Evolutionary conservation across 1,140 invertebrate species (phyloP), one percentile per base, ranked within the genome.

Genomic region (Mamestra configurata): DNA sequence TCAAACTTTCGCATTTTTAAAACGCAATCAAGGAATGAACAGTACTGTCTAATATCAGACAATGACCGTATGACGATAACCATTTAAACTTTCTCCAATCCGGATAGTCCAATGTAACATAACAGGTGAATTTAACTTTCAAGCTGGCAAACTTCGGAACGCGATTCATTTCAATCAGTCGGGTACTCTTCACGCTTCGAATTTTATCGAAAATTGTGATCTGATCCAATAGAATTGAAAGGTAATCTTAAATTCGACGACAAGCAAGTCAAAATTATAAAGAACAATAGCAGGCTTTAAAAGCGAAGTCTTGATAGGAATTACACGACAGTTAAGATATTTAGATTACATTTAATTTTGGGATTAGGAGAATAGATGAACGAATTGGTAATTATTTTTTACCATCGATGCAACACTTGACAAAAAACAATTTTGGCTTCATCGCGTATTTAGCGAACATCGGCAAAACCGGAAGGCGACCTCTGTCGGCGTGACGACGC

Each of bases 181-280:
- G 20, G 40, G 27, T 68, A 18, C 40, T 35, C 22, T 61, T 68
- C 20, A 68, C 64, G 64, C 64, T 24, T 68, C 37, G 15, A 15
- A n/a, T 68, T 13, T 68, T 46, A 68, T 68, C 40, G 40, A 68
- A 46, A 68, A 46, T 68, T 68, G 37, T 68, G 40, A 68, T 46
- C 40, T 46, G 20, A n/a, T 46, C n/a, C 13, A 70, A 70, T 4
- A 27, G 22, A 46, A 49, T 70, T 70, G 22, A 64, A 64, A 18
- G 59, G 57, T 31, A 59, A 31, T 4, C 40, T 46, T 13, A 20
- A 37, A 5, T 40, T 40, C 7, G 4, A 66, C n/a, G n/a, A 37
- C 4, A 24, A 11, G 4, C 55, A 27, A 5, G 55, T 31, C n/a
- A n/a, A 49, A 1, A 49, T 49, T n/a, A n/a, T 49, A 49, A 49